Conservation (phyloP, 2,113 vertebrate genomes). For the Phocoena sinus region DNA sequence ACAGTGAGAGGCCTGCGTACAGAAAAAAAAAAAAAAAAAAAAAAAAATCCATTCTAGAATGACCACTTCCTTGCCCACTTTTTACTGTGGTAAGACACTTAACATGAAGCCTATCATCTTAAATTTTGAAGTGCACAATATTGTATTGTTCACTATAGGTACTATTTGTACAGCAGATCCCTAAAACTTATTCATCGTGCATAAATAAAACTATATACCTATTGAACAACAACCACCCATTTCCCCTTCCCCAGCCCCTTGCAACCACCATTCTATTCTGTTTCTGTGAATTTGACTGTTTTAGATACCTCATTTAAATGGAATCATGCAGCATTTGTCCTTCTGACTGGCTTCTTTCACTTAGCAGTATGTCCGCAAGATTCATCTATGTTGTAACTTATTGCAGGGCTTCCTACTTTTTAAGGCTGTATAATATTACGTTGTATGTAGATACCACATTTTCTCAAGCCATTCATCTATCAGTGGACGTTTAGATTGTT, state of each 20-base stretch:
- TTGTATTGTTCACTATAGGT: not conserved
- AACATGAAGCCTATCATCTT: not conserved
- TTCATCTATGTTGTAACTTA: not conserved
- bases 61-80: not conserved
- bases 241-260: not conserved
- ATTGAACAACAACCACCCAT: no score
- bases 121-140: not conserved
- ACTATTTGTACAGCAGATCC: not conserved
- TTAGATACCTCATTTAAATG: not conserved
- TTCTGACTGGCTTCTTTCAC: not conserved
- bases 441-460: not conserved
- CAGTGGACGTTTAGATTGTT: not conserved
- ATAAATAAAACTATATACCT: no score
- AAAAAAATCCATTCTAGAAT: not conserved
- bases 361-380: not conserved
- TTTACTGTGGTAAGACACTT: not conserved
- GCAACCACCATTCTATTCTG: not conserved
- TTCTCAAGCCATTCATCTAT: not conserved
- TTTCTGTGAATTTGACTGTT: not conserved
- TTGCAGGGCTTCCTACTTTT: not conserved
- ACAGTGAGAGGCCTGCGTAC: no score
- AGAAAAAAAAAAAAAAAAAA: no score
- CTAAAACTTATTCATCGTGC: not conserved
- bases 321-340: not conserved
- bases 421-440: not conserved